Base-by-base conservation (phyloP, 2,888 invertebrate genomes). In the Smittia aterrima region DNA sequence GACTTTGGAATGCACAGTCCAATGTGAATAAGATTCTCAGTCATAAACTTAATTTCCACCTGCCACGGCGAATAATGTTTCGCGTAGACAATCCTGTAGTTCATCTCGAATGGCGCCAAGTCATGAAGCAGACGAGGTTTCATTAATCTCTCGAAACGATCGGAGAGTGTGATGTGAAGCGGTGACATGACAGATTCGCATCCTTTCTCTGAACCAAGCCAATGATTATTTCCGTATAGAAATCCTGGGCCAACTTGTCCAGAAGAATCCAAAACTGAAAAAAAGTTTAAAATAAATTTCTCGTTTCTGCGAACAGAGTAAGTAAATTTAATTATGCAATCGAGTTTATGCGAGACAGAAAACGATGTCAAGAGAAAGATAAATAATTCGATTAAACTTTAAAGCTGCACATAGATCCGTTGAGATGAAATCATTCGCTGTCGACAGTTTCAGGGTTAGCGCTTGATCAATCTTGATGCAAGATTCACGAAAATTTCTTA, bases 151-250 rank as follows among this genome's bases (percentile, higher is more conserved):
- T 81, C 79, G 74, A 79, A 83, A 74, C 80, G 81, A 75, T 80
- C 79, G 0, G 82, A 82, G 1, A 83, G 77, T 13, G 83, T 83
- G 25, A 83, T 79, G 25, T 78, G 78, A 4, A 82, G 79, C 1
- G 83, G 82, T 24, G 77, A 77, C 40, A 80, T 79, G 0, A 84
- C 79, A 1, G 85, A 85, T 1, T 79, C 76, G 77, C 88, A 88
- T 16, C 86, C 85, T 47, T 80, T 80, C 53, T 81, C 82, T 22
- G 84, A 84, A 11, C 88, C 88, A 40, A 87, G 77, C 88, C 88
- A 88, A 70, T 84, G 85, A 79, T 87, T 88, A 76, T 87, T 86
- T 0, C 88, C 88, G 76, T 85, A 86, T 0, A 86, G 78, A 77
- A 88, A 87, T 1, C 87, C 87, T 0, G 85, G 78, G 0, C 81